phyloP scores from a whole-genome alignment of 1,140 invertebrate species.

The Thaumatotibia leucotreta region DNA sequence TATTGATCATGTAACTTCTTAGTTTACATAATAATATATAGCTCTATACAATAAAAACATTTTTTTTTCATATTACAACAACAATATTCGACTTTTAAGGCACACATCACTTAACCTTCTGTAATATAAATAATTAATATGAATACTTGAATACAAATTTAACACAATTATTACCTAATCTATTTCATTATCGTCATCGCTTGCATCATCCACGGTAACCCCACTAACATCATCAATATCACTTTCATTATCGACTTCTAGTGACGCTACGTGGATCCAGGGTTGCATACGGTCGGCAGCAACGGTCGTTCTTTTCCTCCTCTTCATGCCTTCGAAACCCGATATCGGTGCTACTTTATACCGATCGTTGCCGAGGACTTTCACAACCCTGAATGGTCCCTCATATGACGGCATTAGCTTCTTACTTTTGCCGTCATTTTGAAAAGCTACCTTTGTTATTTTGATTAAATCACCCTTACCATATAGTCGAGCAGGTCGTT shows the following conservation, averaged over 20 bases:
- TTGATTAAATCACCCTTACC: constrained; percentile 22
- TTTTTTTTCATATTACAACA: no score
- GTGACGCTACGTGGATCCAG: constrained; percentile 15
- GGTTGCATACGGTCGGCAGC: constrained; percentile 14
- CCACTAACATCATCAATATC: background rate
- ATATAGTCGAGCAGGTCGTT: constrained; percentile 14
- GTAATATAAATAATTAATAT: no score
- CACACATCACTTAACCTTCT: no score
- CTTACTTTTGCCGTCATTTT: constrained; percentile 23
- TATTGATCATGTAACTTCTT: no score
- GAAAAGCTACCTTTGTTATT: constrained; percentile 17
- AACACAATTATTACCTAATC: background rate
- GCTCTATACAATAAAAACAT: no score
- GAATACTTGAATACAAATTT: no score
- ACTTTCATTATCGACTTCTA: constrained; percentile 1
- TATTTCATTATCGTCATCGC: background rate
- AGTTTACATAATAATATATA: no score
- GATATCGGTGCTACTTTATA: constrained; percentile 30
- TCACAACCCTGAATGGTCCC: constrained; percentile 28
- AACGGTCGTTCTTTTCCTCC: constrained; percentile 16
- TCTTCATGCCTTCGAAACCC: constrained; percentile 19
- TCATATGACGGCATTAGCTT: constrained; percentile 31
- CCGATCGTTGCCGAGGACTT: constrained; percentile 29
- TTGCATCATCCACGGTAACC: background rate
- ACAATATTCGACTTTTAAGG: no score